A percentile compares a stretch with the other conserved stretches of the same genome.
Evolutionary conservation across 37 sponge, comb jelly and placozoan genomes (phyloP).

Genomic region (Cliona cf. orientalis): DNA sequence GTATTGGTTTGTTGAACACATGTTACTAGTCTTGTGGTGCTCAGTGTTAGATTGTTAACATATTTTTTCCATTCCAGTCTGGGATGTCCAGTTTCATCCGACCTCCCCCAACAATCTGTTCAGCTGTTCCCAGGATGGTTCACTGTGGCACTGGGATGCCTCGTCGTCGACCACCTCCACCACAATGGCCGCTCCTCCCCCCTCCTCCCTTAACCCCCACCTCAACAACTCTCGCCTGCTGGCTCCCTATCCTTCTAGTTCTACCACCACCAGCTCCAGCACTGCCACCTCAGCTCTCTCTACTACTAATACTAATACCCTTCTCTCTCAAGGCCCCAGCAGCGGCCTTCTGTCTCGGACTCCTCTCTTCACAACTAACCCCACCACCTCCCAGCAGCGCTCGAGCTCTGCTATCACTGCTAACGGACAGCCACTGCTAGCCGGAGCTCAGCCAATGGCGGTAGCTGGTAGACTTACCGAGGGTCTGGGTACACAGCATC

Average conservation of each 20-base stretch:
- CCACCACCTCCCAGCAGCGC: background rate
- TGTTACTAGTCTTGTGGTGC: too few relatives aligned
- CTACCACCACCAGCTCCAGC: background rate
- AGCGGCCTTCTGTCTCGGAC: background rate
- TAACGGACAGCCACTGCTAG: too few relatives aligned
- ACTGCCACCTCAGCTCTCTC: background rate
- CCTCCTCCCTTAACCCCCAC: background rate
- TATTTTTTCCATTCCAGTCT: conserved; percentile 54
- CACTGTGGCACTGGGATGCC: conserved; percentile 83
- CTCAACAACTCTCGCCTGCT: background rate
- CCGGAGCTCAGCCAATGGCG: too few relatives aligned
- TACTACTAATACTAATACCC: too few relatives aligned
- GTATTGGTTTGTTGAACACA: background rate
- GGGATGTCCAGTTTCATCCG: conserved; percentile 74
- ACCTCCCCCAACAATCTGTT: conserved; percentile 75
- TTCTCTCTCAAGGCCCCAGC: too few relatives aligned
- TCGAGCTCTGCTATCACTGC: background rate
- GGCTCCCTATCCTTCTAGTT: background rate
- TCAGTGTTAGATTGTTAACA: too few relatives aligned
- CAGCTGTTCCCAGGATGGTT: conserved; percentile 84
- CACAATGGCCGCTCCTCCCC: background rate
- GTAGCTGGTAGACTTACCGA: too few relatives aligned
- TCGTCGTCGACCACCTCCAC: background rate
- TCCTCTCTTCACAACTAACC: background rate
- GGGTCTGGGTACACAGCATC: too few relatives aligned